phyloP scores from a whole-genome alignment of 2,888 invertebrate genomes.

The Alloscopus bannaensis region DNA sequence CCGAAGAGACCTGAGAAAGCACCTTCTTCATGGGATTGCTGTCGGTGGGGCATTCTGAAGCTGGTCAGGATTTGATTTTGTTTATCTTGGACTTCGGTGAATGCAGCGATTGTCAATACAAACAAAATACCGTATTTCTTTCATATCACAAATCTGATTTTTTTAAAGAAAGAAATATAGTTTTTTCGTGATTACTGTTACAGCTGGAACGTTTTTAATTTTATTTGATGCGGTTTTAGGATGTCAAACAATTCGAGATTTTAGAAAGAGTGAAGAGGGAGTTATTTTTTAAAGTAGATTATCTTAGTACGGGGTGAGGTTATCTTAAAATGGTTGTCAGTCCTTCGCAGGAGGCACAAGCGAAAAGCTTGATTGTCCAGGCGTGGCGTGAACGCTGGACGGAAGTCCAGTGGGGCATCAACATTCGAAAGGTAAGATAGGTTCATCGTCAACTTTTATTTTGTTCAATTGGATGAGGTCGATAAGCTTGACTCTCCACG shows the following conservation, averaged over 20 bases:
- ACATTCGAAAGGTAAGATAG: slow-evolving; percentile 87
- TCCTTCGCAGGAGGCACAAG: slow-evolving; percentile 56
- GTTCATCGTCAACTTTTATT: background rate
- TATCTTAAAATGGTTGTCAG: background rate
- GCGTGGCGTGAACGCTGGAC: slow-evolving; percentile 98
- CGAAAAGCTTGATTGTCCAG: slow-evolving; percentile 77
- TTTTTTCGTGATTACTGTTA: no score
- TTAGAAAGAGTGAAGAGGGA: background rate
- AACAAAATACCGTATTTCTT: background rate
- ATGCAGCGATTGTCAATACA: background rate
- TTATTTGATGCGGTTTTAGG: no score
- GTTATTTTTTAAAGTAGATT: background rate
- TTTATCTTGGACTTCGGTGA: background rate
- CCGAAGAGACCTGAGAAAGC: no score
- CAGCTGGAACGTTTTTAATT: no score
- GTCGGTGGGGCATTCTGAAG: background rate
- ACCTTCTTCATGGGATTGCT: background rate
- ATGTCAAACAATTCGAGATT: background rate
- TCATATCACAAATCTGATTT: no score
- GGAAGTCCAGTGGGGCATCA: slow-evolving; percentile 96
- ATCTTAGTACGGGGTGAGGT: background rate
- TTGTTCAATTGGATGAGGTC: background rate
- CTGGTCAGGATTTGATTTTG: background rate
- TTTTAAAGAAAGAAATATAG: no score
- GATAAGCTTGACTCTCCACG: background rate